Evolutionary conservation across 2,888 invertebrate species (phyloP), one percentile per base, ranked within the genome.

Genomic region (Athalia circularis): DNA sequence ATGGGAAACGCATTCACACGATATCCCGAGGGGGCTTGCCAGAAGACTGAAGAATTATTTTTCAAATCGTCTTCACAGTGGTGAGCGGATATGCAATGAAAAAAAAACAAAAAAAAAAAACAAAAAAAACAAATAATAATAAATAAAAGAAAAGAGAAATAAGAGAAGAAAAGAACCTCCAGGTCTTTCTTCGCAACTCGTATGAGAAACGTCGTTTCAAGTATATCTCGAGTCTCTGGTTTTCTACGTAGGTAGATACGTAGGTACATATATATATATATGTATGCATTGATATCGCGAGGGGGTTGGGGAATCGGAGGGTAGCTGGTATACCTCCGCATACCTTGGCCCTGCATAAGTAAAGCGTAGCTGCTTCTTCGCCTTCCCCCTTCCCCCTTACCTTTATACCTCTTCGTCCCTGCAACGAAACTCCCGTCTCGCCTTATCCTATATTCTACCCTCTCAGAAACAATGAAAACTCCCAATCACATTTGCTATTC

Each of bases 401-500:
- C 74, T 64, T 79, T 70, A 29, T 78, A 65, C 70, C 75, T 67
- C 81, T 77, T 77, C 57, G 50, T 75, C 74, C 61, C 29, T 45
- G 29, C 29, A 29, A 29, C 54, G 80, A 75, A 48, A 75, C 50
- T 75, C 62, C 74, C 13, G 74, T 62, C 62, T 75, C 48, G 61
- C 74, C 74, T 75, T 75, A 75, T 75, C 74, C 74, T 61, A 62
- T 75, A 75, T 75, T 62, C 74, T 62, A 75, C 77, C 79, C 70
- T 78, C 83, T 82, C 79, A 80, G 84, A 87, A 87, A 86, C 85
- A 86, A 86, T 85, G 86, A 88, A 75, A 85, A 84, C 86, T 86
- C 83, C 85, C 86, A 87, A 88, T 88, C 87, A 87, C 85, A 88
- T 88, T 88, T 87, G 80, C 77, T 79, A 82, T 78, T 80, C 72